Base-by-base conservation (phyloP, 2,888 invertebrate species). In the Cephus spinipes region DNA sequence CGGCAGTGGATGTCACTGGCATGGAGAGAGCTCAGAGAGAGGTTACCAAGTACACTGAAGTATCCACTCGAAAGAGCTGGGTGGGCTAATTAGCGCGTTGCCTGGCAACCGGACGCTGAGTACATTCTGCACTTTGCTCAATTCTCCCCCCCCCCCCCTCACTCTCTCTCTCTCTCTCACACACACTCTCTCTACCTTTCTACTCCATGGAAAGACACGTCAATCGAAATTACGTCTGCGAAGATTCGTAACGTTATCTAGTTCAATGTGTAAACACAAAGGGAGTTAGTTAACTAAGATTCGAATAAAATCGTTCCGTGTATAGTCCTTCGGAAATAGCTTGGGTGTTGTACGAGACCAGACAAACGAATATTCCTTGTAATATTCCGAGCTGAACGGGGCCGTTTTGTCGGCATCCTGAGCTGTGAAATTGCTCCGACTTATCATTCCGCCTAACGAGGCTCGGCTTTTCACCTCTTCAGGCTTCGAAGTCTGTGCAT, bases 81-180 rank as follows among this genome's bases (percentile, higher is more conserved):
- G 89, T 90, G 90, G 90, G 90, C 91, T 91, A 91, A 91, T 91
- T 91, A 91, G 90, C 89, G 87, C 89, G 91, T 91, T 91, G 91
- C 91, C 87, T 87, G 87, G 91, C 89, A 90, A 91, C 91, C 87
- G 85, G 85, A 87, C 87, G 86, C 85, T 84, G 87, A 86, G 87
- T 86, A 88, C 86, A 87, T 89, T 89, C 88, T 87, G 86, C 87
- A 88, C 88, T 87, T 87, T 87, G 83, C 86, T 84, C 83, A 83
- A 83, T 86, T 84, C 81, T 83, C 83, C 79, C 81, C 82, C 81
- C 77, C 76, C 77, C 73, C 55, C 73, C 74, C 73, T 35, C 78
- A 73, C 74, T 77, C 74, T 80, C 68, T 75, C 74, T 55, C 55
- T 73, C 68, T 76, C 35, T 34, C 68, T 1, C 12, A 3, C 35